phyloP scores from a whole-genome alignment of 2,888 invertebrate genomes.

The Nephrotoma flavescens region DNA sequence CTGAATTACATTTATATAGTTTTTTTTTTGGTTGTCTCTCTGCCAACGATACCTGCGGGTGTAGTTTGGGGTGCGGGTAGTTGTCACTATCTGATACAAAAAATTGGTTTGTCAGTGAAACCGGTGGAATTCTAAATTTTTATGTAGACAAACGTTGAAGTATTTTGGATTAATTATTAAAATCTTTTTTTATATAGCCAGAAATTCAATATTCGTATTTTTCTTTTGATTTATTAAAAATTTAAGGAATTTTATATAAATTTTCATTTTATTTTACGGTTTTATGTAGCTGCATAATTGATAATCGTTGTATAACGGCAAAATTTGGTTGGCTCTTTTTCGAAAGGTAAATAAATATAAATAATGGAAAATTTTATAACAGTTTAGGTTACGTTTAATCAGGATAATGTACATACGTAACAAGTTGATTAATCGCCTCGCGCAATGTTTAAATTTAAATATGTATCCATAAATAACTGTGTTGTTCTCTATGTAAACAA shows the following conservation, averaged over 20 bases:
- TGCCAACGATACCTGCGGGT: background rate
- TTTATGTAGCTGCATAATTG: background rate
- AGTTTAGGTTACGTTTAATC: background rate
- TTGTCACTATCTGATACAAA: background rate
- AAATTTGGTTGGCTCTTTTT: background rate
- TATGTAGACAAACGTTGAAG: background rate
- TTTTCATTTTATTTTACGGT: background rate
- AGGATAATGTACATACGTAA: background rate
- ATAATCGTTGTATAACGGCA: background rate
- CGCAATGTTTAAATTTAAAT: no score
- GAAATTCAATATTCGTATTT: background rate
- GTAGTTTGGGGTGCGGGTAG: background rate
- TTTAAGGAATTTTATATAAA: background rate
- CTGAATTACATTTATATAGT: background rate
- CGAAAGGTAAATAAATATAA: no score
- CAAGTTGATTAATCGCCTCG: background rate
- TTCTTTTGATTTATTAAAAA: background rate
- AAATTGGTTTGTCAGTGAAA: background rate
- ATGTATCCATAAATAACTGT: no score
- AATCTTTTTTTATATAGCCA: background rate
- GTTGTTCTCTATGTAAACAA: no score
- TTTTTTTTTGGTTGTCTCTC: background rate
- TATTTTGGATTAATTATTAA: background rate
- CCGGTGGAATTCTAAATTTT: background rate
- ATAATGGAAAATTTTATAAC: background rate